Conservation (phyloP, 2,888 invertebrate species). For the Epinotia nisella region DNA sequence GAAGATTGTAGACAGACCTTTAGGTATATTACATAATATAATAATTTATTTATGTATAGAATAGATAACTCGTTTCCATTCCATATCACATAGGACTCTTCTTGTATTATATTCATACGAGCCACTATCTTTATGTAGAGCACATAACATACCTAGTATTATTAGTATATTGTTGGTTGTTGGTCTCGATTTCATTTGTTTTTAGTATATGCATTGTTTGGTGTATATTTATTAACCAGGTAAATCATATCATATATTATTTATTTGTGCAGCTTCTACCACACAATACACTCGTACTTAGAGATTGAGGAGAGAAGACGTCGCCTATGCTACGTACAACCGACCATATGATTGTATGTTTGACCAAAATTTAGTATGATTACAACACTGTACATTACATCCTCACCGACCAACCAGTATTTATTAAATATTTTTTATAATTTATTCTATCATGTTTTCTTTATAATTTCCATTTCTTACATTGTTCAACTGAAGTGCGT, state of each 20-base stretch:
- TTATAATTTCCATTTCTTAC: not conserved
- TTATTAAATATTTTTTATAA: slow-evolving; percentile 5
- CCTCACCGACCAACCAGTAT: not conserved
- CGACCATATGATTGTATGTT: slow-evolving; percentile 76
- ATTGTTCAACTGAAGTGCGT: not conserved
- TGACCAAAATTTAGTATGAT: slow-evolving; percentile 58
- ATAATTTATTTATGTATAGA: not conserved
- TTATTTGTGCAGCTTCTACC: slow-evolving; percentile 79
- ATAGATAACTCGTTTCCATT: not conserved
- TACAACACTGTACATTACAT: slow-evolving; percentile 65
- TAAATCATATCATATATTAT: slow-evolving; percentile 64
- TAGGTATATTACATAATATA: slow-evolving; percentile 34
- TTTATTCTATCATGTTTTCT: not conserved
- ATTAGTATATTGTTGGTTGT: not conserved
- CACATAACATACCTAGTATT: not conserved
- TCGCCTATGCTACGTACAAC: slow-evolving; percentile 74
- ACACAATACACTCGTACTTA: slow-evolving; percentile 83
- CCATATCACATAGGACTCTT: not conserved
- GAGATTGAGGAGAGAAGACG: slow-evolving; percentile 74
- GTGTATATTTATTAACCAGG: slow-evolving; percentile 48
- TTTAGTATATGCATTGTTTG: slow-evolving; percentile 1
- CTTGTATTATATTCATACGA: not conserved
- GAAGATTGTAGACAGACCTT: slow-evolving; percentile 37
- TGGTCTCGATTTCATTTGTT: slow-evolving; percentile 37
- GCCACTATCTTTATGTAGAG: slow-evolving; percentile 8